Evolutionary conservation across 2,797 vertebrate genomes (phyloP).

Genomic region (Sebastes variabilis): DNA sequence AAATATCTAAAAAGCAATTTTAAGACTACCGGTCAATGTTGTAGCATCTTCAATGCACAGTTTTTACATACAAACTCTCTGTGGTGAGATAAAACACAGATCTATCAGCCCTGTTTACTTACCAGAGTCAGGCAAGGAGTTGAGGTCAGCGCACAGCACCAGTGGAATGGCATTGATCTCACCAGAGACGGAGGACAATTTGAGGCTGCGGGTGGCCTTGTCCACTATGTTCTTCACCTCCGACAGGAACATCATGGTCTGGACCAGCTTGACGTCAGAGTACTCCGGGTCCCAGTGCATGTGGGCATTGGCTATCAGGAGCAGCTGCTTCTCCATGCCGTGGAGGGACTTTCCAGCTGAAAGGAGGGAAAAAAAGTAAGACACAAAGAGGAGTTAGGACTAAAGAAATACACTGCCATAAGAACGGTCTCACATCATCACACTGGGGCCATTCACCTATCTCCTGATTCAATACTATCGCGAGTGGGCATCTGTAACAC

Average conservation of each 20-base stretch:
- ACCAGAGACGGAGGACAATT: conserved; percentile 88
- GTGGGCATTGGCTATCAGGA: conserved; percentile 96
- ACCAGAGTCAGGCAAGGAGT: conserved; percentile 98
- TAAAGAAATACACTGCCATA: not conserved
- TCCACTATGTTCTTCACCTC: conserved; percentile 98
- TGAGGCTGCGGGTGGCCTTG: conserved; percentile 94
- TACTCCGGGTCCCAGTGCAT: conserved; percentile 99
- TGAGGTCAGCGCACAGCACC: conserved; percentile 97
- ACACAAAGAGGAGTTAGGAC: not conserved
- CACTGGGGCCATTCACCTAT: too few species aligned
- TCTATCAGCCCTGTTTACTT: conserved; percentile 51
- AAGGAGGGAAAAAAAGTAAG: conserved; percentile 23
- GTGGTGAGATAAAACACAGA: not conserved
- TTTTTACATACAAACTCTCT: not conserved
- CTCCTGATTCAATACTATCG: too few species aligned
- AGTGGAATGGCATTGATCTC: conserved; percentile 95
- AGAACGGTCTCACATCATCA: not conserved
- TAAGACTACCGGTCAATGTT: not conserved
- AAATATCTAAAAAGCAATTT: not conserved
- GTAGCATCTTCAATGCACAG: not conserved
- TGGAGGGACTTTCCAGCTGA: conserved; percentile 92
- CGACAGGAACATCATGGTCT: conserved; percentile 99
- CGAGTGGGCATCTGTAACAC: not conserved
- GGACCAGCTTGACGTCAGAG: conserved; percentile 96
- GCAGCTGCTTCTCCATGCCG: conserved; percentile 94